Evolutionary conservation across 2,113 vertebrate species (phyloP).

Genomic region (Synchiropus splendidus): DNA sequence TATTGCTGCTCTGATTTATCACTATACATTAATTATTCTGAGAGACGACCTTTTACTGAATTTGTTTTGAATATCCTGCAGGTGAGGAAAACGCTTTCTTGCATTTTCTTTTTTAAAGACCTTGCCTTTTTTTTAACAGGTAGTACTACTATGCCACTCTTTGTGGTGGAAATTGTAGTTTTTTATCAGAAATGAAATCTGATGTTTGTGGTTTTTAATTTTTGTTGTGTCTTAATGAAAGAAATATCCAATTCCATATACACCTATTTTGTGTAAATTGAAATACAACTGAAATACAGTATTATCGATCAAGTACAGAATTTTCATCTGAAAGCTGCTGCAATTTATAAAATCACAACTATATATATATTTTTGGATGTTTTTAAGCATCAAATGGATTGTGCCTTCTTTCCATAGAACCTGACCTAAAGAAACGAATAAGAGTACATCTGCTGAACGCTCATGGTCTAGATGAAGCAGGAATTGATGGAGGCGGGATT

Average conservation of each 20-base stretch:
- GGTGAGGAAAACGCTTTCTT: constrained; percentile 30
- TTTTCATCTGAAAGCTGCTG: too few relatives aligned
- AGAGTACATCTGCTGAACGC: constrained; percentile 93
- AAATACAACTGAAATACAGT: too few relatives aligned
- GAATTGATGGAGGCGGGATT: constrained; percentile 95
- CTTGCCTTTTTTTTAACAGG: background rate
- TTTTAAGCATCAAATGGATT: background rate
- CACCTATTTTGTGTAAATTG: too few relatives aligned
- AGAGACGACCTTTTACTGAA: constrained; percentile 53
- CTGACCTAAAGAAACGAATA: constrained; percentile 90
- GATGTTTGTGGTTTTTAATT: too few relatives aligned
- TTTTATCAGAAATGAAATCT: too few relatives aligned
- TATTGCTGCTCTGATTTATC: constrained; percentile 60
- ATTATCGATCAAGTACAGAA: too few relatives aligned
- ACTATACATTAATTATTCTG: constrained; percentile 52
- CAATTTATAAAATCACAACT: too few relatives aligned
- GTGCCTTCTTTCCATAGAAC: constrained; percentile 62
- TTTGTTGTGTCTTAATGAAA: too few relatives aligned
- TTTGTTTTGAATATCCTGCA: constrained; percentile 55
- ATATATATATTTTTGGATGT: too few relatives aligned
- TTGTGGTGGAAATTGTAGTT: constrained; percentile 3
- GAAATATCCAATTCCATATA: too few relatives aligned
- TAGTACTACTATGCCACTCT: too few relatives aligned
- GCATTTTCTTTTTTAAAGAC: background rate
- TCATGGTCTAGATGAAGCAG: constrained; percentile 93